Base-by-base conservation (phyloP, 2,113 vertebrate species). In the Stigmatopora argus region DNA sequence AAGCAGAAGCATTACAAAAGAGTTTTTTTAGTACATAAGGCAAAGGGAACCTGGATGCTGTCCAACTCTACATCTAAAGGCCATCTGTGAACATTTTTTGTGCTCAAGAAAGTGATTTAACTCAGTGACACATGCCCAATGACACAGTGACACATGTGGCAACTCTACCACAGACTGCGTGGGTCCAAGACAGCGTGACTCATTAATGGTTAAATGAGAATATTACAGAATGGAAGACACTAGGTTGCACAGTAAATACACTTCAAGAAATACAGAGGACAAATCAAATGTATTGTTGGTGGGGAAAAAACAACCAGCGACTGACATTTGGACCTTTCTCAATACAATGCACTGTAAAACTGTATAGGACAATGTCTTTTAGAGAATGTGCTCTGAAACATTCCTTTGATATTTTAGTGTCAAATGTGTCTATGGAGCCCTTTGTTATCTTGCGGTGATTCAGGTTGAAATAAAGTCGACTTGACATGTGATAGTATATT, bases 61-160 rank as follows among this genome's bases (percentile, higher is more conserved):
- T 75, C 66, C 65, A 78, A 58, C 49, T 62, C 73, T 65, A 56
- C 85, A 88, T 84, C 84, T 86, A 81, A 85, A 55, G 55, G 65
- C 82, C 83, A 87, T 81, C 79, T 86, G 85, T 81, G 75, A 66
- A 56, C 66, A 66, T 72, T 59, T 65, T 38, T 72, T 62, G 59
- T 65, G 57, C 17, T 64, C 62, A n/a, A 47, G 15, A 47, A 66
- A 72, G 66, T 64, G 56, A 3, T 78, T 86, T 66, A 60, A 74
- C 72, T 74, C 14, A 58, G 65, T 70, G 77, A 81, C 77, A 73
- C 76, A 81, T 67, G 69, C 74, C 74, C 70, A 65, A 65, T 34
- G 49, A 47, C 51, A n/a, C n/a, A n/a, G n/a, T n/a, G n/a, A n/a
- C n/a, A n/a, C n/a, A n/a, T n/a, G n/a, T n/a, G n/a, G 26, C 26